Conservation (phyloP, 2,797 vertebrate species). For the Peromyscus aztecus region DNA sequence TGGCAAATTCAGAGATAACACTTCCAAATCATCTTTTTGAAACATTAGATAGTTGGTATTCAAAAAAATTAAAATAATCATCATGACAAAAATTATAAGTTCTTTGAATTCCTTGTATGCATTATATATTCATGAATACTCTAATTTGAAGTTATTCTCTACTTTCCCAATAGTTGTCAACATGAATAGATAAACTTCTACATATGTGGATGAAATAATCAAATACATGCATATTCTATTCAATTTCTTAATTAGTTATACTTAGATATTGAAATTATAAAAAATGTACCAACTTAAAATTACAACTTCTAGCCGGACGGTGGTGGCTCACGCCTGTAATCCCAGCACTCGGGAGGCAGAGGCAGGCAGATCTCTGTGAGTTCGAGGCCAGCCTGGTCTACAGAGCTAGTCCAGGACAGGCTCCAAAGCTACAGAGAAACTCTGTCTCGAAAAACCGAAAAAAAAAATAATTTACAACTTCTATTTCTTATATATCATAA, state of each 20-base stretch:
- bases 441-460: no score
- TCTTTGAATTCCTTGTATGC: neutral
- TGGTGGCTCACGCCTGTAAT: no score
- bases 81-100: neutral
- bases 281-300: neutral
- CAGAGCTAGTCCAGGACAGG: no score
- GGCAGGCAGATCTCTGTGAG: no score
- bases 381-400: no score
- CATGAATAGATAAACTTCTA: neutral
- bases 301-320: neutral
- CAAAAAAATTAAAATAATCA: constrained; percentile 29
- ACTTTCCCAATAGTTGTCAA: constrained; percentile 11
- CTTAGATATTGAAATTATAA: neutral
- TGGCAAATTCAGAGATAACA: neutral
- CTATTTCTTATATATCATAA: neutral
- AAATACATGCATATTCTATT: neutral
- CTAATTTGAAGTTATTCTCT: neutral
- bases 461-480: neutral
- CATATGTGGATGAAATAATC: constrained; percentile 3
- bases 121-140: neutral
- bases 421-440: no score
- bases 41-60: constrained; percentile 36
- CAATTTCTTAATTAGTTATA: constrained; percentile 2
- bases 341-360: no score
- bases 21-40: neutral